phyloP scores from a whole-genome alignment of 2,113 vertebrate genomes.

The Chrysemys picta region DNA sequence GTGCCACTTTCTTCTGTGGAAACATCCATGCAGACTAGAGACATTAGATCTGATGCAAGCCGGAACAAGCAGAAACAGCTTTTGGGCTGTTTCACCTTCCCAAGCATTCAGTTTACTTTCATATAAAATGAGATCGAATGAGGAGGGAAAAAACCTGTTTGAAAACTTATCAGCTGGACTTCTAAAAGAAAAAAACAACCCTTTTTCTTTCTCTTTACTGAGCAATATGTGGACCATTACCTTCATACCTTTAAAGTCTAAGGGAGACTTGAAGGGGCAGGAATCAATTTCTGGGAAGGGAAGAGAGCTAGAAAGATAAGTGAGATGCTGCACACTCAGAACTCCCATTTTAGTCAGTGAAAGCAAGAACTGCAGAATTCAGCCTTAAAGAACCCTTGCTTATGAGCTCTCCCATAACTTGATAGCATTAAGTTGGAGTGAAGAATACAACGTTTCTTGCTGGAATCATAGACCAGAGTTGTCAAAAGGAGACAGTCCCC shows the following conservation, averaged over 20 bases:
- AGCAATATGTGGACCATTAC: not conserved
- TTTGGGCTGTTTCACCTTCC: not conserved
- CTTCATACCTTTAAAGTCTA: not conserved
- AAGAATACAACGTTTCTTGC: not conserved
- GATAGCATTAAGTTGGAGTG: not conserved
- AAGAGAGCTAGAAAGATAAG: not conserved
- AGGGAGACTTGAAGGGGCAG: not conserved
- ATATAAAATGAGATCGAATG: not conserved
- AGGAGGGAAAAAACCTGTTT: not conserved
- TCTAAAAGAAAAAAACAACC: not conserved
- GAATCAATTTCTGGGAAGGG: not conserved
- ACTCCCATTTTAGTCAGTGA: fast-evolving
- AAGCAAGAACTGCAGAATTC: not conserved
- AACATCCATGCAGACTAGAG: not conserved
- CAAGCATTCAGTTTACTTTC: not conserved
- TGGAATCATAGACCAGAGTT: not conserved
- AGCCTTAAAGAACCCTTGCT: not conserved
- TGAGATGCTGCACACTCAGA: not conserved
- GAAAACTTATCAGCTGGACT: not conserved
- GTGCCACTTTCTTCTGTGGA: not conserved
- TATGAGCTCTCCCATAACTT: fast-evolving
- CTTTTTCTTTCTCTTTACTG: not conserved
- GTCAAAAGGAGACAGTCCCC: not conserved
- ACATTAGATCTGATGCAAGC: not conserved
- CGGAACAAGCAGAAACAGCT: not conserved